These are phyloP conservation scores for Epirrita christyi DNA, from an alignment of 2,888 invertebrate species.

Conservation along the genomic window DNA sequence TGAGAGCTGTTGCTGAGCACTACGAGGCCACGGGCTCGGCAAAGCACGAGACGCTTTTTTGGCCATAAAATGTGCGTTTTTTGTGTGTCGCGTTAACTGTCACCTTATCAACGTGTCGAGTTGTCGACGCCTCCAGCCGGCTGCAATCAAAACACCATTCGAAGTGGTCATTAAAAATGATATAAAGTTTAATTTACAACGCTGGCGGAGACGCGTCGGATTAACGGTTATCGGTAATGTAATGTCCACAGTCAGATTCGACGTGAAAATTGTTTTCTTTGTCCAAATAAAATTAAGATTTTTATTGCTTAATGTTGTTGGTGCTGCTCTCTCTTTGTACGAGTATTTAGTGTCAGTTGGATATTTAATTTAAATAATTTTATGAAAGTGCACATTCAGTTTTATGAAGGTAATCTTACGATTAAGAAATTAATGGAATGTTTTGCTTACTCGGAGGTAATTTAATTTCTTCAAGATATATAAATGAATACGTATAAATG, in stretches of 20 bases:
- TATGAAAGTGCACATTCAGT: conserved; percentile 36
- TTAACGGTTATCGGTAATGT: conserved; percentile 79
- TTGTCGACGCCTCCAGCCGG: conserved; percentile 84
- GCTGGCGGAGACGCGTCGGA: conserved; percentile 61
- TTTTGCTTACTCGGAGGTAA: conserved; percentile 26
- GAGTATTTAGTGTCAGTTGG: conserved; percentile 39
- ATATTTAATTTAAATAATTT: conserved; percentile 37
- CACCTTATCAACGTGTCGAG: conserved; percentile 82
- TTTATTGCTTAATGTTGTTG: conserved; percentile 57
- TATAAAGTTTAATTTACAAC: conserved; percentile 84
- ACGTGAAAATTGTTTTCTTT: conserved; percentile 72
- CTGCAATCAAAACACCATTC: conserved; percentile 84
- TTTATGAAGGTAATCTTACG: conserved; percentile 36
- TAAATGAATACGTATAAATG: conserved; percentile 14
- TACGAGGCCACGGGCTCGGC: conserved; percentile 35
- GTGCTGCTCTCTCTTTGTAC: conserved; percentile 40
- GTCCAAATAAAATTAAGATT: conserved; percentile 62
- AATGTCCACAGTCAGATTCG: conserved; percentile 66
- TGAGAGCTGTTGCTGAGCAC: conserved; percentile 23
- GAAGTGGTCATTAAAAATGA: conserved; percentile 80
- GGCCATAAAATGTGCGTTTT: conserved; percentile 77
- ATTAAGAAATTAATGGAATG: conserved; percentile 42
- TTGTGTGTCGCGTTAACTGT: conserved; percentile 75
- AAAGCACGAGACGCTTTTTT: conserved; percentile 66
- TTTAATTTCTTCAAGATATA: conserved; percentile 16